Conservation (phyloP, 2,113 vertebrate genomes). For the Narcine bancroftii region DNA sequence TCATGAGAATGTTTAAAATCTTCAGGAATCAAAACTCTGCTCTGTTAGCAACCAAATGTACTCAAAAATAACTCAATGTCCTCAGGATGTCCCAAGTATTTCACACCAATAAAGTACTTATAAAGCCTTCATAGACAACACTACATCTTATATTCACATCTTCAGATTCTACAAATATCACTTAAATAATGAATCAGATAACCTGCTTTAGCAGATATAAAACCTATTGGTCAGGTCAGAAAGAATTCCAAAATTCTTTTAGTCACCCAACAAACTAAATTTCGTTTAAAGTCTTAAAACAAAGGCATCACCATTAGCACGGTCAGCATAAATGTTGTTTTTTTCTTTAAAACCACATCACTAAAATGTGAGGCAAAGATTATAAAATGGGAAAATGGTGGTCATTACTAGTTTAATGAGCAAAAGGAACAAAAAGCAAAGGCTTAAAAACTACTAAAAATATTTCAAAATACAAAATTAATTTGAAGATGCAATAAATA, state of each 20-base stretch:
- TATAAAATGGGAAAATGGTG: no score
- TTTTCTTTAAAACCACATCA: no score
- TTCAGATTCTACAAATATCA: background rate
- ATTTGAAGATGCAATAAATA: background rate
- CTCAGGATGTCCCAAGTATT: background rate
- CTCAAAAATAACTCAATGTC: background rate
- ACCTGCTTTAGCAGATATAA: background rate
- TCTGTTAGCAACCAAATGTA: background rate
- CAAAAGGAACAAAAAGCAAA: background rate
- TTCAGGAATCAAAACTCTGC: background rate
- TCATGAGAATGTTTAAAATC: background rate
- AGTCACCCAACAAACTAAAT: background rate
- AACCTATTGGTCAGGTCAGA: background rate
- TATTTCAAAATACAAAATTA: background rate
- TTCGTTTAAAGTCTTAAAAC: background rate
- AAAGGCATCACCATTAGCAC: background rate
- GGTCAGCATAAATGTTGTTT: no score
- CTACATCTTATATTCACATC: background rate
- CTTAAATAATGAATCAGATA: background rate
- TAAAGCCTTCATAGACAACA: background rate
- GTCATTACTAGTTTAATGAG: no score
- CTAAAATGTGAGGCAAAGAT: no score
- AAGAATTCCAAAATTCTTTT: background rate
- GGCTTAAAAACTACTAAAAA: background rate
- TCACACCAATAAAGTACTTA: background rate